These are phyloP conservation scores for Leptoclinus maculatus DNA, from an alignment of 2,797 vertebrate species.

Conservation along the genomic window DNA sequence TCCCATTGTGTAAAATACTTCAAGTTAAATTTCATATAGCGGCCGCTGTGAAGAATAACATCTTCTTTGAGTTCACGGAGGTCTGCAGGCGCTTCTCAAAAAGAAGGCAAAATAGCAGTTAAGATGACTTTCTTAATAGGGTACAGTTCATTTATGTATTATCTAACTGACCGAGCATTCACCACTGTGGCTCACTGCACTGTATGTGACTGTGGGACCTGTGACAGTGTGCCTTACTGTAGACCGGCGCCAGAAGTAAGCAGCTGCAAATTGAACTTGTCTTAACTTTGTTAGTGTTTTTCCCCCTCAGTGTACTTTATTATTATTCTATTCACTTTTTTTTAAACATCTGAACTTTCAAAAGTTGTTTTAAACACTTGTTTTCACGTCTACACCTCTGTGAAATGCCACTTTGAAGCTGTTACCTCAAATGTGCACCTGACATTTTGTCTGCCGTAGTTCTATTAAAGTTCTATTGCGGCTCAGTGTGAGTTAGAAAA, in stretches of 20 bases:
- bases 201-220: constrained; percentile 54
- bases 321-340: constrained; percentile 8
- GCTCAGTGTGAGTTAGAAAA: constrained; percentile 12
- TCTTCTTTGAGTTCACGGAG: not conserved
- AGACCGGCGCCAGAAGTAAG: constrained; percentile 15
- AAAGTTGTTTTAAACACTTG: constrained; percentile 14
- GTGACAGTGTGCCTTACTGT: constrained; percentile 73
- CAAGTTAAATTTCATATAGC: constrained; percentile 23
- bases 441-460: not conserved
- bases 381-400: constrained; percentile 20
- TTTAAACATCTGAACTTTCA: constrained; percentile 18
- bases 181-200: constrained; percentile 74
- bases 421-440: constrained; percentile 39
- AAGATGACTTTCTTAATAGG: constrained; percentile 9
- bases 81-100: constrained; percentile 10
- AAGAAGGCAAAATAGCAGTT: not conserved
- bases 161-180: constrained; percentile 63
- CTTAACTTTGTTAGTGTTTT: constrained; percentile 23
- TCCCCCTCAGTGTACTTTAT: constrained; percentile 6
- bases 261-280: not conserved
- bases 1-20: constrained; percentile 42
- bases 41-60: constrained; percentile 33
- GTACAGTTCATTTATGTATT: constrained; percentile 27
- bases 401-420: constrained; percentile 34
- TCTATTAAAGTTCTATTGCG: not conserved